These are phyloP conservation scores for Numenius phaeopus DNA, from an alignment of 2,797 vertebrate species.

Conservation along the genomic window DNA sequence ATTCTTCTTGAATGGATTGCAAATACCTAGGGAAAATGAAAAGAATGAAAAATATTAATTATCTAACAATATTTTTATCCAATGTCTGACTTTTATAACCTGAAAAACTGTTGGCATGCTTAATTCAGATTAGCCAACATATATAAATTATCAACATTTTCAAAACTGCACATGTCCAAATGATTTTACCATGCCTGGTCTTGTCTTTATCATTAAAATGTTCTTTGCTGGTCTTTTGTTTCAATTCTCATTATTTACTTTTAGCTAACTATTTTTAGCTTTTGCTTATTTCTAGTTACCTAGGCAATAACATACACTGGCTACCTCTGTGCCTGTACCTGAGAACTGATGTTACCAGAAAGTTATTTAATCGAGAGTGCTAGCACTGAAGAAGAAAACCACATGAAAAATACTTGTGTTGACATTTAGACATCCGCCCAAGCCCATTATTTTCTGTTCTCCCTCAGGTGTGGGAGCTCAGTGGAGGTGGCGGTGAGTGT, in stretches of 20 bases:
- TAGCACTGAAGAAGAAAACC: neutral
- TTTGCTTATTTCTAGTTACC: neutral
- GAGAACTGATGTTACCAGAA: neutral
- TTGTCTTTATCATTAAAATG: neutral
- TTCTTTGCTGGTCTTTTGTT: neutral
- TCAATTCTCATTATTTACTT: neutral
- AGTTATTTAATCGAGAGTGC: neutral
- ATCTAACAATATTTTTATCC: neutral
- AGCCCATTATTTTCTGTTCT: neutral
- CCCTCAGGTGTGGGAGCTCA: neutral
- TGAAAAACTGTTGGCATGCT: neutral
- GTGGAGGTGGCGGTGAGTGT: rapidly evolving
- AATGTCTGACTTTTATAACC: neutral
- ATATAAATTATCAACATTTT: neutral
- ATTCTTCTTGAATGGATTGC: neutral
- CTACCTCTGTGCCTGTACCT: neutral
- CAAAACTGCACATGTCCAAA: neutral
- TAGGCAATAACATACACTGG: neutral
- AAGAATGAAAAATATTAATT: neutral
- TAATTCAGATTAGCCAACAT: neutral
- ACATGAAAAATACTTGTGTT: neutral
- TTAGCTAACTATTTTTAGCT: neutral
- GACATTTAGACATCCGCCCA: neutral
- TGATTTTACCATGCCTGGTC: neutral
- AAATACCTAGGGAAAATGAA: neutral